Percentiles rank a stretch among this genome's conserved stretches.
phyloP scores from a whole-genome alignment of 2,888 invertebrate species.

The Dynastes grantii region DNA sequence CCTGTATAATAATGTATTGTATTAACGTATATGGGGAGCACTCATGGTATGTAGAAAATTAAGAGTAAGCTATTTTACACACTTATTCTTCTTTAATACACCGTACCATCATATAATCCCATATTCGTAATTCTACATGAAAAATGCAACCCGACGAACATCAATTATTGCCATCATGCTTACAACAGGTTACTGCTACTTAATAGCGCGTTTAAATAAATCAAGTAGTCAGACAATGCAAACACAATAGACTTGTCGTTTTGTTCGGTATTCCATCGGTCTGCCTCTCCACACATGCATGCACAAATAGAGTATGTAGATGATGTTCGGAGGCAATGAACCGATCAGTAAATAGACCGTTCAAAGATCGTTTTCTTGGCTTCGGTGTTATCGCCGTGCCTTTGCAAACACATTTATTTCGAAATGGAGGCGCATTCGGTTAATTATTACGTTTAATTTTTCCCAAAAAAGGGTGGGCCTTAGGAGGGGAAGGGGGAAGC shows the following conservation, averaged over 20 bases:
- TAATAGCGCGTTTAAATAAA: slow-evolving; percentile 26
- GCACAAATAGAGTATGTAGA: neutral
- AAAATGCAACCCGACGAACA: too few relatives aligned
- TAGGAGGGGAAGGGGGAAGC: too few relatives aligned
- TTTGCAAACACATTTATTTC: slow-evolving; percentile 45
- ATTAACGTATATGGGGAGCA: too few relatives aligned
- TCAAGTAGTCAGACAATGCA: slow-evolving; percentile 53
- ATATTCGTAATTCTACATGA: too few relatives aligned
- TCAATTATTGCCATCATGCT: too few relatives aligned
- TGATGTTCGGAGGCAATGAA: slow-evolving; percentile 45
- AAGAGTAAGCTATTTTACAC: too few relatives aligned
- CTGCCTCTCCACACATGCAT: neutral
- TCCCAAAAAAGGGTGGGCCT: slow-evolving; percentile 27
- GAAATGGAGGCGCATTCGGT: slow-evolving; percentile 8
- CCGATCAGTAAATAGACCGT: slow-evolving; percentile 48
- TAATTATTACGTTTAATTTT: slow-evolving; percentile 35
- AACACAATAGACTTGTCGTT: slow-evolving; percentile 18
- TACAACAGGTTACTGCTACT: slow-evolving; percentile 1
- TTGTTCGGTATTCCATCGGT: neutral
- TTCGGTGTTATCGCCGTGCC: slow-evolving; percentile 40
- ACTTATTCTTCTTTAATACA: too few relatives aligned
- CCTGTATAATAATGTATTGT: too few relatives aligned
- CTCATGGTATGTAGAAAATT: too few relatives aligned
- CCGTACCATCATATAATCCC: too few relatives aligned
- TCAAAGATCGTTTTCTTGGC: slow-evolving; percentile 51